phyloP scores from a whole-genome alignment of 1,140 invertebrate species.

The Drosophila asahinai region DNA sequence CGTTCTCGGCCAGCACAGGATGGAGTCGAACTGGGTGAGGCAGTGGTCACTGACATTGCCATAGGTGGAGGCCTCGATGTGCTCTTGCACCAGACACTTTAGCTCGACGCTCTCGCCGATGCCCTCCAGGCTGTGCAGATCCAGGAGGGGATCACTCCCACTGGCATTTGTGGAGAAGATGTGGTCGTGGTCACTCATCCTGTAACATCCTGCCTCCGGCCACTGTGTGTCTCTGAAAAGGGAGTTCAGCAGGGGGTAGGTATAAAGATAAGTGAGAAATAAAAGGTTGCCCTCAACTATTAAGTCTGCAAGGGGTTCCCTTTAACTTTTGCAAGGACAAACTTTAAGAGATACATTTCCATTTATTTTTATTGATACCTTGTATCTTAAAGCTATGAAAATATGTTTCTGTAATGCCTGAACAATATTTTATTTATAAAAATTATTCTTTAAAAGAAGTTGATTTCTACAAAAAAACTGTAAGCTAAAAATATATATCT shows the following conservation, averaged over 20 bases:
- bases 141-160: slow-evolving; percentile 47
- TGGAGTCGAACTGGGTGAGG: slow-evolving; percentile 89
- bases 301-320: no score
- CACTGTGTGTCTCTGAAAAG: neutral
- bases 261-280: neutral
- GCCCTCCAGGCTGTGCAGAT: slow-evolving; percentile 51
- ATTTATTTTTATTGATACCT: no score
- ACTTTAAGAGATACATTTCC: no score
- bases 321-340: no score
- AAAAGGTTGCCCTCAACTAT: neutral
- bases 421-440: no score
- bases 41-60: slow-evolving; percentile 85
- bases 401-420: no score
- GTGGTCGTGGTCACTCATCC: slow-evolving; percentile 39
- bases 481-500: no score
- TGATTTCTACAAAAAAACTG: no score
- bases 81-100: slow-evolving; percentile 74
- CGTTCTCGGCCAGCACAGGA: slow-evolving; percentile 93
- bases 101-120: slow-evolving; percentile 81
- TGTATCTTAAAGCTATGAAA: no score
- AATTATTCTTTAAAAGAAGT: no score
- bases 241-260: neutral
- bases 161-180: slow-evolving; percentile 43
- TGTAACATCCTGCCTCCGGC: slow-evolving; percentile 12
- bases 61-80: slow-evolving; percentile 69